Conservation (phyloP, 2,797 vertebrate genomes). For the Tragopan temminckii region DNA sequence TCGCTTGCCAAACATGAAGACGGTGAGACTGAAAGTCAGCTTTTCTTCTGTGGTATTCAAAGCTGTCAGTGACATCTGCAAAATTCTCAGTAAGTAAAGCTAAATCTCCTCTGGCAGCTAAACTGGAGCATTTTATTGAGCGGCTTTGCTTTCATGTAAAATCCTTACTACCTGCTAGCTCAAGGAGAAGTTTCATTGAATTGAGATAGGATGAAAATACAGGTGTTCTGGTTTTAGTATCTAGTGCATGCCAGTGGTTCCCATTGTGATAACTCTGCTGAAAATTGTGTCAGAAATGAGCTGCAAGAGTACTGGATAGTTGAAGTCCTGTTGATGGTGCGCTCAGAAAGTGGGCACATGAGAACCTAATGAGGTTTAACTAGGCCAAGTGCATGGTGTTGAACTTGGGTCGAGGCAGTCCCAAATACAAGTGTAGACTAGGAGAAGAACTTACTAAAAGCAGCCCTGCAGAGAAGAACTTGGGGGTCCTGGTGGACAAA, state of each 20-base stretch:
- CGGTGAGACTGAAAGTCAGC: conserved; percentile 89
- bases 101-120: not conserved
- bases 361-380: too few species aligned
- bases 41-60: conserved; percentile 94
- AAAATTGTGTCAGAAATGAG: not conserved
- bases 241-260: not conserved
- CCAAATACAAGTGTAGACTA: too few species aligned
- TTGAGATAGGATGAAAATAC: not conserved
- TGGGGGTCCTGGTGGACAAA: too few species aligned
- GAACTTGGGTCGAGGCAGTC: too few species aligned
- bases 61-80: conserved; percentile 92
- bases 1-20: conserved; percentile 94
- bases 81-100: conserved; percentile 89
- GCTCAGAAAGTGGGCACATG: too few species aligned
- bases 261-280: not conserved
- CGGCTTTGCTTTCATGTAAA: not conserved
- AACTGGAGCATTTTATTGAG: not conserved
- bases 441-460: too few species aligned
- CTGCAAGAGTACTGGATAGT: not conserved
- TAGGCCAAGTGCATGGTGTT: too few species aligned
- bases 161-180: not conserved
- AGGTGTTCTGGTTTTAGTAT: not conserved
- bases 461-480: too few species aligned
- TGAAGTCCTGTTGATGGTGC: not conserved
- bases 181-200: not conserved